A percentile compares a stretch with the other conserved stretches of the same genome.
Conservation (phyloP, 2,888 invertebrate species). For the Thymelicus sylvestris region DNA sequence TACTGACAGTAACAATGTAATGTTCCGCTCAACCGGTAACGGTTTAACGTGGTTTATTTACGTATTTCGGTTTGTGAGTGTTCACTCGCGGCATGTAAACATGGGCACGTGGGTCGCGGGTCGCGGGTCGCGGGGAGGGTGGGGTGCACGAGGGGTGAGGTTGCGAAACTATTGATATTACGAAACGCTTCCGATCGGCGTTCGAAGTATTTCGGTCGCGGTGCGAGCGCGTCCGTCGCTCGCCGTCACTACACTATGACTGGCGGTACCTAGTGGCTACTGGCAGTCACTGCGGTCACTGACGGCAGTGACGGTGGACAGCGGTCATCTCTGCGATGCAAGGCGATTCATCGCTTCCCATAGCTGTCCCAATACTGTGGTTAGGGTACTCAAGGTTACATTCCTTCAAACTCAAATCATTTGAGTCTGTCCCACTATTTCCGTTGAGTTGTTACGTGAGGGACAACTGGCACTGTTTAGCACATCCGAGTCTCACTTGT, state of each 20-base stretch:
- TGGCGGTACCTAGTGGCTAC: conserved; percentile 37
- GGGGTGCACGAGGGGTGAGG: conserved; percentile 41
- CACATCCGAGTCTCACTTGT: no score
- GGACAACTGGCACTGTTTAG: no score
- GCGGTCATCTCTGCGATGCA: neutral
- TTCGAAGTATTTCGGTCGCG: conserved; percentile 51
- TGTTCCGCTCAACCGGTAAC: conserved; percentile 8
- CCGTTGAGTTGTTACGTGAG: no score
- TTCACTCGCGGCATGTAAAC: conserved; percentile 45
- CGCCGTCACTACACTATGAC: conserved; percentile 52
- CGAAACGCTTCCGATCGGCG: conserved; percentile 58
- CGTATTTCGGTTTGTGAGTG: conserved; percentile 18
- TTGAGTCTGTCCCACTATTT: no score
- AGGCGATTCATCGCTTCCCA: neutral
- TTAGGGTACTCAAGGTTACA: no score
- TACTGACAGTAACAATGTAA: neutral
- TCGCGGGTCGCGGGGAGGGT: conserved; percentile 39
- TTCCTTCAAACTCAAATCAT: no score
- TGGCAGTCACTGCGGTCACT: neutral
- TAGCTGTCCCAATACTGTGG: neutral
- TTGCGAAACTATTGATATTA: conserved; percentile 59
- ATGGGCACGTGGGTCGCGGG: conserved; percentile 45
- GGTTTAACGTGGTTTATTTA: conserved; percentile 11
- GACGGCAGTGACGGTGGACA: neutral
- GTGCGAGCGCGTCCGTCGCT: conserved; percentile 53